Evolutionary conservation across 2,113 vertebrate genomes (phyloP).

Genomic region (Mugil cephalus): DNA sequence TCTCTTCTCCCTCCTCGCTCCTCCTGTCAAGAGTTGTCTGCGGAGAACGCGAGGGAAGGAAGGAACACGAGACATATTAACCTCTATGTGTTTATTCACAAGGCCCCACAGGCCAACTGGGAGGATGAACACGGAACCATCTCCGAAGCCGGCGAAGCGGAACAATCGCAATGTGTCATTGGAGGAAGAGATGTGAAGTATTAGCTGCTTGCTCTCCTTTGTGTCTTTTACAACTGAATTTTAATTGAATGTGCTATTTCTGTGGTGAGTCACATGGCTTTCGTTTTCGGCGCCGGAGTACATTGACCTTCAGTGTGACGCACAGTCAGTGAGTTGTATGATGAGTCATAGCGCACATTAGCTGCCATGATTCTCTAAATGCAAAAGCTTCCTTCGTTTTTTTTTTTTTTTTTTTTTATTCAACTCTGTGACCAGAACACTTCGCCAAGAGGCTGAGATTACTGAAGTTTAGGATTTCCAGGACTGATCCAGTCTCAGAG

Average conservation of each 20-base stretch:
- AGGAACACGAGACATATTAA: slow-evolving; percentile 70
- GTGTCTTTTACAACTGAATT: slow-evolving; percentile 66
- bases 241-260: slow-evolving; percentile 72
- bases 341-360: slow-evolving; percentile 73
- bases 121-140: slow-evolving; percentile 69
- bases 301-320: slow-evolving; percentile 71
- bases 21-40: slow-evolving; percentile 75
- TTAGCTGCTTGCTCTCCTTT: slow-evolving; percentile 57
- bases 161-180: slow-evolving; percentile 76
- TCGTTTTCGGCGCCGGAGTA: slow-evolving; percentile 39
- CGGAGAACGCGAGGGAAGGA: slow-evolving; percentile 19
- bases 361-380: slow-evolving; percentile 52
- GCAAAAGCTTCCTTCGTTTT: slow-evolving; percentile 33
- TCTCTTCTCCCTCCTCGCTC: slow-evolving; percentile 52
- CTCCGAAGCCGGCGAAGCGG: slow-evolving; percentile 54
- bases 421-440: neutral
- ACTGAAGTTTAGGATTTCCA: no score
- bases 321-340: slow-evolving; percentile 56
- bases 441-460: neutral
- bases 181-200: slow-evolving; percentile 58
- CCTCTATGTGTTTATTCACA: slow-evolving; percentile 77
- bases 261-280: slow-evolving; percentile 69
- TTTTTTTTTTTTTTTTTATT: slow-evolving; percentile 9
- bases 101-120: slow-evolving; percentile 71
- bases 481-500: no score